Base-by-base conservation (phyloP, 2,888 invertebrate species). In the Saturnia japonica region DNA sequence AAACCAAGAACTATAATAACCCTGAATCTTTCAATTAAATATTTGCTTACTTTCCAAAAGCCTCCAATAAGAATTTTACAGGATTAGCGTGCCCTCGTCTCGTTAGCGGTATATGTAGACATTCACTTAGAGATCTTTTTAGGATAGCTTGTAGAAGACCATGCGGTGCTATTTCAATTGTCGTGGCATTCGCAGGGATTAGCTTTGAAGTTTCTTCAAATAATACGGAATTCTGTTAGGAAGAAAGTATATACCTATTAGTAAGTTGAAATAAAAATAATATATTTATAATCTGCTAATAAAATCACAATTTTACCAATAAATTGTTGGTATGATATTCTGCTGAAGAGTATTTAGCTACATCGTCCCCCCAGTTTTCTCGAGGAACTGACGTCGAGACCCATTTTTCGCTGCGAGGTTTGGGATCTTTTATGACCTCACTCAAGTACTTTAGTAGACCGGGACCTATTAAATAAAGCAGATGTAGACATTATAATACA, bases 251-350 rank as follows among this genome's bases (percentile, higher is more conserved):
- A 22, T 2, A 28, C 12, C 11, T 28, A 25, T 60, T 1, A 62
- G 40, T 16, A 19, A 68, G 28, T n/a, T 6, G 43, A 3, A 51
- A 19, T n/a, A 22, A 69, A 47, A 28, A 11, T n/a, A n/a, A 68
- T 47, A n/a, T 54, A 22, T 22, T 22, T 54, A 11, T 22, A 51
- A 54, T 14, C 19, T 68, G 45, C 1, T 1, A 28, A 47, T 28
- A 19, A 42, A 12, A 25, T 22, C 66, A 2, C 78, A 14, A 60
- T 2, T 25, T 91, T 94, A 97, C 81, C 75, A 97, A 87, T 66
- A 97, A 91, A 85, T 98, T 98, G 84, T 98, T 97, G 0, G 96
- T 96, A 80, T 97, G 97, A 83, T 98, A 99, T 76, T 97, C 97
- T 0, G 98, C 96, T 0, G 97, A 97, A 2, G 96, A 96, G 34